Evolutionary conservation across 2,113 vertebrate species (phyloP), one percentile per base, ranked within the genome.

Genomic region (Rutilus rutilus): DNA sequence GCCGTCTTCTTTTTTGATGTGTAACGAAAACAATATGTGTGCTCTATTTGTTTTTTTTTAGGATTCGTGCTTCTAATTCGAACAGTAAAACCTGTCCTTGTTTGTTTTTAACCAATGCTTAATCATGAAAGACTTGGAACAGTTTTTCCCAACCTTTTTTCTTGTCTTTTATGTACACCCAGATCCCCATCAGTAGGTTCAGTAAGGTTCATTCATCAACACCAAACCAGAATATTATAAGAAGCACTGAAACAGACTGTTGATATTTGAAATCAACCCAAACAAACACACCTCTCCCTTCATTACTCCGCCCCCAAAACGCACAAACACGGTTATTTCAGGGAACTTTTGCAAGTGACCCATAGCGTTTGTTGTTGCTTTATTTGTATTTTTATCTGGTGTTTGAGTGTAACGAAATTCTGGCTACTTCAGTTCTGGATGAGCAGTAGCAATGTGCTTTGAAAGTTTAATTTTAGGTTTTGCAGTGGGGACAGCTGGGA

Each of bases 391-490:
- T 50, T 54, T n/a, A 54, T 54, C 14, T 77, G 74, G 42, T 25
- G 71, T 52, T 77, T 77, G 47, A 77, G 47, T 54, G 25, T 77
- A 50, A 77, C 6, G 1, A 76, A 83, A 69, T 25, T 15, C 39
- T 21, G 15, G 19, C 45, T 78, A 27, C 39, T 42, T 73, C 39
- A n/a, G 25, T 74, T 65, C n/a, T 54, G 74, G 62, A 80, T 80
- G 78, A 71, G 77, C 76, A 15, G 30, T 27, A 17, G 50, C 27
- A 73, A 33, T 81, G 85, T 4, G 39, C 71, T 52, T 69, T 86
- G 78, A 74, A 81, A 60, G 69, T 82, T 73, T 81, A 52, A 82
- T 52, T 86, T 65, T 76, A 73, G 77, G 85, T 30, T 82, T 86
- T 86, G 62, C 85, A 82, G 59, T 74, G 73, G 78, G 57, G 71